These are phyloP conservation scores for Panorpa germanica DNA, from an alignment of 2,888 invertebrate genomes.

Conservation along the genomic window DNA sequence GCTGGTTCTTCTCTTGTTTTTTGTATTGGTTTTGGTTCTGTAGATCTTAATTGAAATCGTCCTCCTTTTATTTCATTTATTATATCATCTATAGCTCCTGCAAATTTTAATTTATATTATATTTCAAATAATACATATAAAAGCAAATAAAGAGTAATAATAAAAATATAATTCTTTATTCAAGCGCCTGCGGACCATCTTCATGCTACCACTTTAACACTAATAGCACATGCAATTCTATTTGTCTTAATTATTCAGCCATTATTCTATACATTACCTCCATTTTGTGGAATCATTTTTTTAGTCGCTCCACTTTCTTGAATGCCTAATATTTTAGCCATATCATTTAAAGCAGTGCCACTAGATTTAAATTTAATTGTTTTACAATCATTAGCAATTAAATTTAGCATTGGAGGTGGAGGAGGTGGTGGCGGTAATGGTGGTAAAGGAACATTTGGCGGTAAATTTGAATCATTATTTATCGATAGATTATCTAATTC, in stretches of 20 bases:
- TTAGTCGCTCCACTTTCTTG: slow-evolving; percentile 33
- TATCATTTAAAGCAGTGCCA: slow-evolving; percentile 24
- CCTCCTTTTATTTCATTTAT: slow-evolving; percentile 62
- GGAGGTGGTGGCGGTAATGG: slow-evolving; percentile 17
- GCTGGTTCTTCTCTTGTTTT: slow-evolving; percentile 39
- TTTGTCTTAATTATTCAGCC: no score
- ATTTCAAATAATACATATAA: slow-evolving; percentile 12
- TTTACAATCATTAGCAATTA: no score
- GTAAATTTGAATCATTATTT: no score
- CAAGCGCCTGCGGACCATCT: background rate
- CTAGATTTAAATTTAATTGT: slow-evolving; percentile 22
- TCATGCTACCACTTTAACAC: background rate
- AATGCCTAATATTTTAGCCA: slow-evolving; percentile 37
- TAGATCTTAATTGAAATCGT: slow-evolving; percentile 46
- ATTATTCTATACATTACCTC: slow-evolving; percentile 23
- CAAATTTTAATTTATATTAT: no score
- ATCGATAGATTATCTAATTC: slow-evolving; percentile 14
- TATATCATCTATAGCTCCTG: slow-evolving; percentile 51
- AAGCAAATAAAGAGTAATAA: background rate
- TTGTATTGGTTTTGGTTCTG: slow-evolving; percentile 35
- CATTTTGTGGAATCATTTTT: slow-evolving; percentile 32
- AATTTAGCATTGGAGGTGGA: slow-evolving; percentile 17
- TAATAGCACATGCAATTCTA: no score
- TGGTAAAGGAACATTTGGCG: slow-evolving; percentile 22
- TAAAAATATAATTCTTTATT: slow-evolving; percentile 6